phyloP scores from a whole-genome alignment of 2,113 vertebrate species.

The Brachirus orientalis region DNA sequence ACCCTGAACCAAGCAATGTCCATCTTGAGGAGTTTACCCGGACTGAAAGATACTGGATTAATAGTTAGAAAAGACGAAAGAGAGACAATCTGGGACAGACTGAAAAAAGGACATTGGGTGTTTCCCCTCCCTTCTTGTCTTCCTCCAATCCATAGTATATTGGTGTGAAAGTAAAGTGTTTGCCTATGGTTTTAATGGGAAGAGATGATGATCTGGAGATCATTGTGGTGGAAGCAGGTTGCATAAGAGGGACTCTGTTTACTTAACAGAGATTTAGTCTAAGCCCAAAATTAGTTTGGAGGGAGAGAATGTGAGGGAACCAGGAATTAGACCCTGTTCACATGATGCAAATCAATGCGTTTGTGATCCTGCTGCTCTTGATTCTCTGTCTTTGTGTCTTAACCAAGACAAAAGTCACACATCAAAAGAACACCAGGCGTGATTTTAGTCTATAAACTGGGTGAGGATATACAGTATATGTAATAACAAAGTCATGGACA shows the following conservation, averaged over 20 bases:
- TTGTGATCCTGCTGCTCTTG: constrained; percentile 54
- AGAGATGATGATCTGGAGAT: constrained; percentile 93
- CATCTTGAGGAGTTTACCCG: constrained; percentile 94
- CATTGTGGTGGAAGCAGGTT: constrained; percentile 81
- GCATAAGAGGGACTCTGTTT: constrained; percentile 86
- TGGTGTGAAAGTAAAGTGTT: constrained; percentile 91
- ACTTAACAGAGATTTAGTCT: constrained; percentile 90
- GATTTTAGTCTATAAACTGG: not conserved
- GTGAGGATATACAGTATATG: constrained; percentile 11
- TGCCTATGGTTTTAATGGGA: constrained; percentile 97
- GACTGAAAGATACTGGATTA: constrained; percentile 96
- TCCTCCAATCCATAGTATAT: constrained; percentile 84
- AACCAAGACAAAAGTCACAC: constrained; percentile 39
- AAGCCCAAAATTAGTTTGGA: constrained; percentile 87
- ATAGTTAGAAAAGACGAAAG: constrained; percentile 80
- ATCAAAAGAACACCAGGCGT: constrained; percentile 11
- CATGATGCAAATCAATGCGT: constrained; percentile 69
- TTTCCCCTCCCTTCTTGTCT: constrained; percentile 72
- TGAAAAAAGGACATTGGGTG: constrained; percentile 78
- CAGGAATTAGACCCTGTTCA: constrained; percentile 73
- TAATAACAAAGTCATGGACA: no score
- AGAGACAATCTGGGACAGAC: constrained; percentile 84
- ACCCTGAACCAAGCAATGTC: constrained; percentile 76
- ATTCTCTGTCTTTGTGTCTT: constrained; percentile 41
- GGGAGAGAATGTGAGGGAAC: constrained; percentile 75